Base-by-base conservation (phyloP, 2,113 vertebrate genomes). In the Bufo bufo region DNA sequence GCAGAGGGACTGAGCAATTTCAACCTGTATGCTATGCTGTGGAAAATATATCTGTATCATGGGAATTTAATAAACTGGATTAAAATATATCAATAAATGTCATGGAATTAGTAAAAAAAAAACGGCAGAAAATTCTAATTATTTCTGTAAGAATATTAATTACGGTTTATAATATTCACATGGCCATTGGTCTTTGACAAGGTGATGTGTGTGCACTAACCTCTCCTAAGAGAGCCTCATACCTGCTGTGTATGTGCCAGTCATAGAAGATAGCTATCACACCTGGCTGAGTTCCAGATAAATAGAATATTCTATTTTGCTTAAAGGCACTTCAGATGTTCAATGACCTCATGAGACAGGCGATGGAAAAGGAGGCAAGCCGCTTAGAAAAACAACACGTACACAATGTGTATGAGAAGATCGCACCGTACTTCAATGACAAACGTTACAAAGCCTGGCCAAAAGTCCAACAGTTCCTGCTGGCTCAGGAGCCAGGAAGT, bases 361-460 rank as follows among this genome's bases (percentile, higher is more conserved):
- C 90, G 89, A 95, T 95, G 94, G 95, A 96, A 89, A 94, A 95
- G 91, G 95, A 96, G 90, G 94, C 94, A 92, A 95, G 90, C 89
- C 94, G 90, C 61, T 92, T 96, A 0, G 91, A 96, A 92, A 93
- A 91, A 89, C 92, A 94, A 49, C 93, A 95, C 6, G 91, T 96
- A 90, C 95, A 94, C 91, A 94, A 82, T 0, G 92, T 96, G 52
- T 95, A 96, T 16, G 94, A 96, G 93, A 95, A 93, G 93, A 96
- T 95, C 10, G 93, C 95, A 77, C 94, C 96, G 43, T 94, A 93
- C 88, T 96, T 96, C 91, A 96, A 91, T 13, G 95, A 96, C 88
- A 87, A 90, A 89, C 91, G 91, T 82, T 96, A 95, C 84, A 96
- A 95, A 90, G 94, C 95, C 82, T 95, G 95, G 95, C 94, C 95